A percentile compares a stretch with the other conserved stretches of the same genome.
Evolutionary conservation across 2,797 vertebrate genomes (phyloP).

Genomic region (Chiroxiphia lanceolata): DNA sequence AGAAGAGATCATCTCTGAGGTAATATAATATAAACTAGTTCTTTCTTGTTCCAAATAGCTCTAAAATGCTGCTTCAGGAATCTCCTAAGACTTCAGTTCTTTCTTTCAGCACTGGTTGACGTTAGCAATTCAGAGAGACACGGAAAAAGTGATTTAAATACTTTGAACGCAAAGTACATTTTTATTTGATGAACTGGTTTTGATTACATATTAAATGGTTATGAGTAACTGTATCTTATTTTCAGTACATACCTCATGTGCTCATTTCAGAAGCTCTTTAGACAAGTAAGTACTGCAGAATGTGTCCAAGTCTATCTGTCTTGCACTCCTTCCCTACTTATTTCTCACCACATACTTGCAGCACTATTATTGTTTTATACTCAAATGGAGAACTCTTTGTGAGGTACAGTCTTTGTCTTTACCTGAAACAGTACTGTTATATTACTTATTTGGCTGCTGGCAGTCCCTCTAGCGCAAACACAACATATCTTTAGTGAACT

Average conservation of each 20-base stretch:
- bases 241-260: not conserved
- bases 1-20: not conserved
- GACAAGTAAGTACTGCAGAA: not conserved
- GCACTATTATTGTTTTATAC: not conserved
- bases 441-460: not conserved
- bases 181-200: not conserved
- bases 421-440: not conserved
- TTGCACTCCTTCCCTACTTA: not conserved
- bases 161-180: not conserved
- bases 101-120: not conserved
- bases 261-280: not conserved
- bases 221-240: not conserved
- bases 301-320: too few species aligned
- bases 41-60: not conserved
- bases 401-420: not conserved
- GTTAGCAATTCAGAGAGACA: not conserved
- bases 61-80: not conserved
- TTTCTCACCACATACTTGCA: not conserved
- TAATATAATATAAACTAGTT: not conserved
- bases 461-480: not conserved
- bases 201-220: not conserved
- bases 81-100: not conserved
- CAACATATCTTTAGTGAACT: not conserved
- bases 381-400: not conserved
- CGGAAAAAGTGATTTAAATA: not conserved